phyloP scores from a whole-genome alignment of 2,797 vertebrate genomes.

The Tarsius wallacei region DNA sequence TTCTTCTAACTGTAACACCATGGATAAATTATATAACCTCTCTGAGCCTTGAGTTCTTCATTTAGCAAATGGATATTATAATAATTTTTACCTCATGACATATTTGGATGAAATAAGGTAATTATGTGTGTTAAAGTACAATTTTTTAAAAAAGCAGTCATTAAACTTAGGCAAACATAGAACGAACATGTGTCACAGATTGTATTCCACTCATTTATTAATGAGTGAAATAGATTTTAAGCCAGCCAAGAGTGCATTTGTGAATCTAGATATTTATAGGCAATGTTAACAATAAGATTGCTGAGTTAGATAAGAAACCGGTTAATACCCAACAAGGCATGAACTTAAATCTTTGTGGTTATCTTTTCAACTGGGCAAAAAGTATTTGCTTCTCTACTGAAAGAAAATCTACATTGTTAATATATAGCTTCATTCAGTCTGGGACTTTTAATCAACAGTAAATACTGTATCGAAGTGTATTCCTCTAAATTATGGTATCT shows the following conservation, averaged over 20 bases:
- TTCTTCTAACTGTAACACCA: not conserved
- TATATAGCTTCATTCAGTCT: not conserved
- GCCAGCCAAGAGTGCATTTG: not conserved
- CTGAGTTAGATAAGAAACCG: conserved; percentile 10
- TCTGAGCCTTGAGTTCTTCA: not conserved
- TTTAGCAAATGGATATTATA: not conserved
- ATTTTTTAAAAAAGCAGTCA: conserved; percentile 14
- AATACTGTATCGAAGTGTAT: conserved; percentile 27
- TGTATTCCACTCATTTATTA: not conserved
- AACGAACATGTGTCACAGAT: not conserved
- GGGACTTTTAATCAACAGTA: not conserved
- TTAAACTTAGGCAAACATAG: conserved; percentile 14
- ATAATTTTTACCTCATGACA: conserved; percentile 27
- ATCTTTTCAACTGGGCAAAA: not conserved
- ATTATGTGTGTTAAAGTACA: not conserved
- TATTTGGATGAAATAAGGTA: not conserved
- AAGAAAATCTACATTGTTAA: conserved; percentile 9
- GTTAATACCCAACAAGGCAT: not conserved
- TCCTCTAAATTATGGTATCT: conserved; percentile 53
- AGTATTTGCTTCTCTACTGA: conserved; percentile 3
- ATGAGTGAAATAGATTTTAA: not conserved
- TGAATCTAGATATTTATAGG: not conserved
- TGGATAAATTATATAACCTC: conserved; percentile 5
- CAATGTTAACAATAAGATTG: not conserved
- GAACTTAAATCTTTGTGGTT: conserved; percentile 26